These are phyloP conservation scores for Pterophyllum scalare DNA, from an alignment of 2,113 vertebrate genomes.

Conservation along the genomic window DNA sequence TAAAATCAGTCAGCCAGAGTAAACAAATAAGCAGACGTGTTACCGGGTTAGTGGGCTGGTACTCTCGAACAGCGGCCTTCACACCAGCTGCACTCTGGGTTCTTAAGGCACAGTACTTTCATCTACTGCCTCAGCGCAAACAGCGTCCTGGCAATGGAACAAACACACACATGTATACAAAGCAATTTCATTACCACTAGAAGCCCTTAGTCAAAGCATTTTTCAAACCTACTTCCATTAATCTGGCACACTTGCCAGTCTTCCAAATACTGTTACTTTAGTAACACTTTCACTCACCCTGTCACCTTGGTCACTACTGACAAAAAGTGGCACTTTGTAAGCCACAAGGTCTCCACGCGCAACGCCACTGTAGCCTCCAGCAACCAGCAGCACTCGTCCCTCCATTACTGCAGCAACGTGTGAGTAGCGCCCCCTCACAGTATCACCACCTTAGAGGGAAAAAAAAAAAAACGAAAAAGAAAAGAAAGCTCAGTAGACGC, in stretches of 20 bases:
- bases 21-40: background rate
- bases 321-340: conserved; percentile 92
- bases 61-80: conserved; percentile 88
- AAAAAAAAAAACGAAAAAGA: background rate
- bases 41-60: conserved; percentile 84
- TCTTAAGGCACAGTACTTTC: conserved; percentile 88
- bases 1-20: too few species aligned
- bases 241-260: background rate
- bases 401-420: conserved; percentile 90
- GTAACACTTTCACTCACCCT: conserved; percentile 70
- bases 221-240: background rate
- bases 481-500: background rate
- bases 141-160: conserved; percentile 77
- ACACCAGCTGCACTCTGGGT: conserved; percentile 94
- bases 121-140: conserved; percentile 89
- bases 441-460: conserved; percentile 69
- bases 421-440: conserved; percentile 88
- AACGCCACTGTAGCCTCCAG: conserved; percentile 89
- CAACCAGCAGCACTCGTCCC: conserved; percentile 89
- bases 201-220: background rate
- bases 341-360: conserved; percentile 89
- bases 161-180: background rate
- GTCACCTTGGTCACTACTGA: conserved; percentile 86
- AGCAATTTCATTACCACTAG: background rate
- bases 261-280: background rate